Conservation (phyloP, 2,888 invertebrate genomes). For the Homarus gammarus region DNA sequence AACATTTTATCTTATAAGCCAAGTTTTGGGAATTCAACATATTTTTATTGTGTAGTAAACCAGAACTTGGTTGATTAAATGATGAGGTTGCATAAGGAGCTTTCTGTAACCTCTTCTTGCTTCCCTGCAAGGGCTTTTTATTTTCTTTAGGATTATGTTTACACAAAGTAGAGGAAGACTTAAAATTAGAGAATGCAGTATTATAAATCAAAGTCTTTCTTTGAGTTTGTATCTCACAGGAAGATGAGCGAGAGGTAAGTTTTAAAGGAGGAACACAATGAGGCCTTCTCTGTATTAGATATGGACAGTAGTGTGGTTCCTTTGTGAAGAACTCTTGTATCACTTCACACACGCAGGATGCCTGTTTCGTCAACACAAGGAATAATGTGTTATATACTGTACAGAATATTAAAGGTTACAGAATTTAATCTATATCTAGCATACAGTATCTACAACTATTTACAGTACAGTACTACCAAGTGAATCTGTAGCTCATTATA, state of each 20-base stretch:
- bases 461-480: too few species aligned
- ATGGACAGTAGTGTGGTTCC: slow-evolving; percentile 43
- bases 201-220: not conserved
- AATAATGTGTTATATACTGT: slow-evolving; percentile 6
- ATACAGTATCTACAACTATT: not conserved
- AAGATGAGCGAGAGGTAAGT: slow-evolving; percentile 30
- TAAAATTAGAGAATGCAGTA: slow-evolving; percentile 9
- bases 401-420: not conserved
- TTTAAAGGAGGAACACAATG: slow-evolving; percentile 54
- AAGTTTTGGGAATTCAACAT: not conserved
- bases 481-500: too few species aligned
- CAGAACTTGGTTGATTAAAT: not conserved
- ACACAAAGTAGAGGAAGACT: not conserved
- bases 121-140: not conserved
- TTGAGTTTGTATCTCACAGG: slow-evolving; percentile 22
- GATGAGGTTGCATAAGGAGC: not conserved
- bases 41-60: not conserved
- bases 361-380: slow-evolving; percentile 49
- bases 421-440: not conserved
- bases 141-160: not conserved
- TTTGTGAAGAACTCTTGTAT: slow-evolving; percentile 34
- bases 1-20: not conserved
- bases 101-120: not conserved
- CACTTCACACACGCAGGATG: slow-evolving; percentile 47
- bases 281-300: slow-evolving; percentile 42